Percentiles rank a stretch among this genome's conserved stretches.
Evolutionary conservation across 2,888 invertebrate genomes (phyloP).

Genomic region (Hyles lineata): DNA sequence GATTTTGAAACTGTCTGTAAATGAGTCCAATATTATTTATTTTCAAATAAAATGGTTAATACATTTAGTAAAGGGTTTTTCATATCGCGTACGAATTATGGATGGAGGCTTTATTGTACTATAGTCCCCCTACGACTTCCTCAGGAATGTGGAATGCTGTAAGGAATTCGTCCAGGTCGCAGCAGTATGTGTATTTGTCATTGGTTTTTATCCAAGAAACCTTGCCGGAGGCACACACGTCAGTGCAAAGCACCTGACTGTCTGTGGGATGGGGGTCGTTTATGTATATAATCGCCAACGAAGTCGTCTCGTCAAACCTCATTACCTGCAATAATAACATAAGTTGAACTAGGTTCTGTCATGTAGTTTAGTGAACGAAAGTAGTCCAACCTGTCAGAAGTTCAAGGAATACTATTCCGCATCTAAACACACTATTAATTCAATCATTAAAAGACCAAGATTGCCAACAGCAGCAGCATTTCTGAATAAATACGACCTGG

Average conservation of each 20-base stretch:
- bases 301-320: background rate
- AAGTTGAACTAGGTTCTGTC: background rate
- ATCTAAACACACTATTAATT: too few relatives aligned
- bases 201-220: background rate
- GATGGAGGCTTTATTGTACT: background rate
- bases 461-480: too few relatives aligned
- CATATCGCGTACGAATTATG: too few relatives aligned
- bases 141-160: conserved; percentile 28
- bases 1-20: too few relatives aligned
- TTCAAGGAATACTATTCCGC: too few relatives aligned
- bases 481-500: too few relatives aligned
- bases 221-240: background rate
- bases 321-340: conserved; percentile 25
- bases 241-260: conserved; percentile 16
- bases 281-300: conserved; percentile 23
- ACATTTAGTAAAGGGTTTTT: too few relatives aligned
- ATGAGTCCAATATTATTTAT: too few relatives aligned
- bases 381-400: too few relatives aligned
- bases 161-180: conserved; percentile 12
- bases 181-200: conserved; percentile 27
- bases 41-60: background rate
- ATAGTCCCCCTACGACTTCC: background rate
- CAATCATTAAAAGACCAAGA: too few relatives aligned
- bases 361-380: too few relatives aligned
- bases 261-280: conserved; percentile 20